Evolutionary conservation across 1,140 invertebrate species (phyloP), one percentile per base, ranked within the genome.

Genomic region (Hyphantria cunea): DNA sequence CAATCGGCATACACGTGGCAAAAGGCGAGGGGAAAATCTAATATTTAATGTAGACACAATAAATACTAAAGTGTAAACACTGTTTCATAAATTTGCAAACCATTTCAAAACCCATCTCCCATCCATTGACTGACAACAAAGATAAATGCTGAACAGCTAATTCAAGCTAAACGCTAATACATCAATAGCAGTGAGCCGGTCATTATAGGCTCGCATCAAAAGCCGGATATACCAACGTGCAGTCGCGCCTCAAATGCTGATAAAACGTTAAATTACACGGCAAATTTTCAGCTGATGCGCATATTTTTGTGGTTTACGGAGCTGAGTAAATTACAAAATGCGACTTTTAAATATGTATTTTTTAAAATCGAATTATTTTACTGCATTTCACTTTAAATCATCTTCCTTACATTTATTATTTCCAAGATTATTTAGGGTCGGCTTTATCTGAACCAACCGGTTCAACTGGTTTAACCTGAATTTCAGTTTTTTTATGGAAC

Each of bases 91-190:
- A 11, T 37, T 4, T 37, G 34, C 34, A 37, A 37, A 10, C 8
- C 34, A 37, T 11, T 37, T 37, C 2, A 2, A 37, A 37, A 37
- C 17, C 5, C 5, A 25, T 25, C 17, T 37, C 11, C 34, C 34
- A 37, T 25, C 45, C 47, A 52, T 45, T 37, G 32, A 63, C 51
- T 53, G 60, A 14, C 47, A 62, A 62, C 48, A 14, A 61, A 66
- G 68, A 70, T 70, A 60, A 66, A 66, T 64, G 60, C 53, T 44
- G 17, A 44, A 12, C 34, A 47, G 47, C 63, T 68, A 68, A 72
- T 68, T 62, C 61, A 54, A 62, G 69, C 69, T 74, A 71, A 71
- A 66, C 56, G 64, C 58, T 65, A 68, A 70, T 68, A 74, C 71
- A 71, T 74, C 72, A 71, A 74, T 74, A 74, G 52, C 34, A 33